A percentile compares a stretch with the other conserved stretches of the same genome.
Conservation (phyloP, 2,113 vertebrate species). For the Otis tarda region DNA sequence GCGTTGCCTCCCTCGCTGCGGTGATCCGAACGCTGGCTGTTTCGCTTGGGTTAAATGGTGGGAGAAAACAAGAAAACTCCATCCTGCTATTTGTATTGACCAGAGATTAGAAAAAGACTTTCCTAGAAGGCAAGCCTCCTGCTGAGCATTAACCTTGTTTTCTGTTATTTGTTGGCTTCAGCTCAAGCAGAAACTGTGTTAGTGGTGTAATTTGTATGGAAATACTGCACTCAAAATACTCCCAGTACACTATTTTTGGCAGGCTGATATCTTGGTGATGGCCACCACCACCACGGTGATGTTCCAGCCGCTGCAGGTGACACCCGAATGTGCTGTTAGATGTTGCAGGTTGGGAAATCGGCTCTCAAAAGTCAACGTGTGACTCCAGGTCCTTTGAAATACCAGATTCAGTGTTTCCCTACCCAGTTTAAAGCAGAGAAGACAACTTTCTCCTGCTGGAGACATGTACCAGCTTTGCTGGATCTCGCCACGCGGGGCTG, state of each 20-base stretch:
- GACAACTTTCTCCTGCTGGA: background rate
- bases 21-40: background rate
- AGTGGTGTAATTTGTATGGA: background rate
- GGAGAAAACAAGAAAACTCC: slow-evolving; percentile 26
- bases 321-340: accelerated
- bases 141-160: background rate
- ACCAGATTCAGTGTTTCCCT: background rate
- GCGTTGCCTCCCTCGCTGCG: background rate
- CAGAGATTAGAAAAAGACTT: background rate
- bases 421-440: background rate
- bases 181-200: background rate
- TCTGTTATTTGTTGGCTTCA: background rate
- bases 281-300: too few relatives aligned
- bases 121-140: background rate
- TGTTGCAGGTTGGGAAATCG: background rate
- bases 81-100: background rate
- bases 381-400: background rate
- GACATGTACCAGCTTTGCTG: background rate
- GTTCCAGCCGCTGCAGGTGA: background rate
- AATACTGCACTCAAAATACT: background rate
- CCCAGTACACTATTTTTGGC: background rate
- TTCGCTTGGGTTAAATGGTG: background rate
- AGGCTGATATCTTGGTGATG: background rate
- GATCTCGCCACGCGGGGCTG: too few relatives aligned
- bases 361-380: background rate